These are phyloP conservation scores for Mythimna ferrago DNA, from an alignment of 2,888 invertebrate genomes.

Conservation along the genomic window DNA sequence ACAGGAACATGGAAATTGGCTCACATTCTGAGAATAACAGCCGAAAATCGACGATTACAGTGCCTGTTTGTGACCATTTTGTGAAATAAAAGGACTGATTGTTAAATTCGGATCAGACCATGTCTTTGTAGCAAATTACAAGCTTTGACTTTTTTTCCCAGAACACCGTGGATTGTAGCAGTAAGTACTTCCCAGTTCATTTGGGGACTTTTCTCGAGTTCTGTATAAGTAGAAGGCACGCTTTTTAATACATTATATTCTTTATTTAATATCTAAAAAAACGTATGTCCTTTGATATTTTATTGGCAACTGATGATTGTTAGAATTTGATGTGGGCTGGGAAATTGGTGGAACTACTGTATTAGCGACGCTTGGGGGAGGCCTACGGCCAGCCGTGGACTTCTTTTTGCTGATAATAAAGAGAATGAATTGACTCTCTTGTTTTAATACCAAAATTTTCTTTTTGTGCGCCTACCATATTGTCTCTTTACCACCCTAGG, in stretches of 20 bases:
- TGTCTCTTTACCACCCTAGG: too few species aligned
- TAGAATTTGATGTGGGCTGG: too few species aligned
- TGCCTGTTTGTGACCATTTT: constrained; percentile 29
- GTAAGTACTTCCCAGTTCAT: too few species aligned
- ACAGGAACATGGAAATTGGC: constrained; percentile 72
- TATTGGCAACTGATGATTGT: neutral
- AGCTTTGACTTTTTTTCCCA: neutral
- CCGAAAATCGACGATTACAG: constrained; percentile 18
- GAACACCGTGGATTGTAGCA: neutral
- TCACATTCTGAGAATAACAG: constrained; percentile 40
- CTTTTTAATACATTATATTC: neutral
- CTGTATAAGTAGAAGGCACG: neutral
- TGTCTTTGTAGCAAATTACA: neutral
- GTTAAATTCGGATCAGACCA: constrained; percentile 2
- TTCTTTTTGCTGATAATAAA: too few species aligned
- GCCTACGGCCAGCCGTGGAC: too few species aligned
- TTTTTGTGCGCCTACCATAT: too few species aligned
- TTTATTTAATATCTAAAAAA: neutral
- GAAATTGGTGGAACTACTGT: too few species aligned
- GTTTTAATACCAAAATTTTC: too few species aligned
- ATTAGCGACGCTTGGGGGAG: too few species aligned
- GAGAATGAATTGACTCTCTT: too few species aligned
- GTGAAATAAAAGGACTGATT: neutral
- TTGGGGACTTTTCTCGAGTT: neutral
- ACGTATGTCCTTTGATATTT: too few species aligned